phyloP scores from a whole-genome alignment of 2,797 vertebrate genomes.

The Heterohyrax brucei region DNA sequence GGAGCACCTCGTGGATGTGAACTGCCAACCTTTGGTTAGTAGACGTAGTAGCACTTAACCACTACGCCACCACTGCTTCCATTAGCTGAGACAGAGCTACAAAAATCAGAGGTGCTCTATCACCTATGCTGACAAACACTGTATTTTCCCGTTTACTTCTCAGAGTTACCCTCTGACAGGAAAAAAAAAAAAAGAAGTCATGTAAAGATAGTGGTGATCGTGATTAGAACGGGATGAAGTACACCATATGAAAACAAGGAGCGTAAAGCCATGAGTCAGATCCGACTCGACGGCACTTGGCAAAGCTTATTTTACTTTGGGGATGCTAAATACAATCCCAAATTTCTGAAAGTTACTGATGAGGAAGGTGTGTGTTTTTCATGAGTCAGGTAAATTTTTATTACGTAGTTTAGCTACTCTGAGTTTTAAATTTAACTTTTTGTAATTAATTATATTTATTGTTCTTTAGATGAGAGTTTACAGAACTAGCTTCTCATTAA shows the following conservation, averaged over 20 bases:
- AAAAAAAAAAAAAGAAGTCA: neutral
- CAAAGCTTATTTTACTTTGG: neutral
- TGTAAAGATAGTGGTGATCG: neutral
- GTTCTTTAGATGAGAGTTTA: no score
- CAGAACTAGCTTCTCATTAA: no score
- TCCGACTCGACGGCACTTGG: no score
- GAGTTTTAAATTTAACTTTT: constrained; percentile 2
- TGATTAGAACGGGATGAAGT: neutral
- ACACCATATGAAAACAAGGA: neutral
- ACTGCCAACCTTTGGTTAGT: no score
- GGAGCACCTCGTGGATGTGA: no score
- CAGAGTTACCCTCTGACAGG: neutral
- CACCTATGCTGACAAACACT: neutral
- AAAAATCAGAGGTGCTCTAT: neutral
- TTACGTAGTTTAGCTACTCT: neutral
- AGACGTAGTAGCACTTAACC: no score
- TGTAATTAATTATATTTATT: no score
- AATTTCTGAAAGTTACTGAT: neutral
- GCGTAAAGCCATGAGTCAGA: no score
- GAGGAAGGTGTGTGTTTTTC: neutral
- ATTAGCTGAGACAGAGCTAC: neutral
- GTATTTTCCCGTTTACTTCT: neutral
- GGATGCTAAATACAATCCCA: neutral
- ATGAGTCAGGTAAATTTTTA: constrained; percentile 10
- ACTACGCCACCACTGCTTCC: no score